A percentile compares a stretch with the other conserved stretches of the same genome.
Conservation (phyloP, 2,888 invertebrate species). For the Apotomis turbidana region DNA sequence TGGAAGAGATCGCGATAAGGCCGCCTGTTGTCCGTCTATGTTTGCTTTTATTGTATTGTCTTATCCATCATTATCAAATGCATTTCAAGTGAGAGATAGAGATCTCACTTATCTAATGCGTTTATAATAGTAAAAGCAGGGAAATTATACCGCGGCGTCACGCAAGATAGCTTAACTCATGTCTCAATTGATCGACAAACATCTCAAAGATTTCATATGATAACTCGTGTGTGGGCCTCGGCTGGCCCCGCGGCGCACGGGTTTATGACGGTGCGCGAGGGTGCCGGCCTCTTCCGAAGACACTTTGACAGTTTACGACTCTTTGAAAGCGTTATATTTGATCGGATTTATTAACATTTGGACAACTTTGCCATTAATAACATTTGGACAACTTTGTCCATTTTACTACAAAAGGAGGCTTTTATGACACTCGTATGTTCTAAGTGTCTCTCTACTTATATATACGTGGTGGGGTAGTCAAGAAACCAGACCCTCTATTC, state of each 20-base stretch:
- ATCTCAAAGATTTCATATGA: neutral
- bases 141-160: neutral
- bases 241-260: too few relatives aligned
- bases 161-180: neutral
- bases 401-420: neutral
- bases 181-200: neutral
- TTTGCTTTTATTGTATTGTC: too few relatives aligned
- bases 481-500: too few relatives aligned
- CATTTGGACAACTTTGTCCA: constrained; percentile 14
- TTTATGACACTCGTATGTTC: neutral
- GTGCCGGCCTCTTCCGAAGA: constrained; percentile 10
- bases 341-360: constrained; percentile 14
- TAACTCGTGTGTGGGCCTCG: neutral
- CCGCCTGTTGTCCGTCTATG: too few relatives aligned
- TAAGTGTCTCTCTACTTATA: neutral
- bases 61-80: too few relatives aligned
- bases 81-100: too few relatives aligned
- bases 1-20: too few relatives aligned
- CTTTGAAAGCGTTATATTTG: constrained; percentile 8
- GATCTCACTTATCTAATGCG: too few relatives aligned
- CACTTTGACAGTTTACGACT: constrained; percentile 25
- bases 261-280: too few relatives aligned
- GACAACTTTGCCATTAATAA: constrained; percentile 8
- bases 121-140: too few relatives aligned
- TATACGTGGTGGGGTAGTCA: neutral